Conservation (phyloP, 2,797 vertebrate genomes). For the Diglossa cyanea region DNA sequence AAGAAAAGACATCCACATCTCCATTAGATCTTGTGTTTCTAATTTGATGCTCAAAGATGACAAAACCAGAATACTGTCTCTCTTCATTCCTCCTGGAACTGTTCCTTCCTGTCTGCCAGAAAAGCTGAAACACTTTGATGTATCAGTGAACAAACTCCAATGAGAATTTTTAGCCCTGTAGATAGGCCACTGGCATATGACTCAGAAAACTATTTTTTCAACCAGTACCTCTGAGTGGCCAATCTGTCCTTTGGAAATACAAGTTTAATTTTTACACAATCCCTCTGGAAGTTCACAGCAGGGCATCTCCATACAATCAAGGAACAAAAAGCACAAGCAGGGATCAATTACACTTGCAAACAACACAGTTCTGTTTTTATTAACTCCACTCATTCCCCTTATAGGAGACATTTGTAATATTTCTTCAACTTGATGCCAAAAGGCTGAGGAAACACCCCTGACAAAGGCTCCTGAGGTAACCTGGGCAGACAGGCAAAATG, state of each 20-base stretch:
- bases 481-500: neutral
- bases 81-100: neutral
- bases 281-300: neutral
- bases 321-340: neutral
- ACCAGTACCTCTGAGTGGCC: neutral
- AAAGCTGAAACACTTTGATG: neutral
- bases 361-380: neutral
- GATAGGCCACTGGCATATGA: slow-evolving; percentile 10
- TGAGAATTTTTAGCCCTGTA: slow-evolving; percentile 38
- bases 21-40: neutral
- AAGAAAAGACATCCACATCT: neutral
- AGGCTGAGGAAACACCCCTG: neutral
- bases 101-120: neutral
- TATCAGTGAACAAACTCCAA: neutral
- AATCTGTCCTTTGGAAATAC: neutral
- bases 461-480: neutral
- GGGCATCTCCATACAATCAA: neutral
- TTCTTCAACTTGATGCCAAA: neutral
- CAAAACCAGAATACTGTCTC: neutral
- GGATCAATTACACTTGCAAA: neutral
- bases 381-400: neutral
- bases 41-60: neutral
- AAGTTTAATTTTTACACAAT: neutral
- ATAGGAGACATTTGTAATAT: neutral
- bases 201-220: slow-evolving; percentile 41